These are phyloP conservation scores for Torymus texanus DNA, from an alignment of 2,888 invertebrate species.

Conservation along the genomic window DNA sequence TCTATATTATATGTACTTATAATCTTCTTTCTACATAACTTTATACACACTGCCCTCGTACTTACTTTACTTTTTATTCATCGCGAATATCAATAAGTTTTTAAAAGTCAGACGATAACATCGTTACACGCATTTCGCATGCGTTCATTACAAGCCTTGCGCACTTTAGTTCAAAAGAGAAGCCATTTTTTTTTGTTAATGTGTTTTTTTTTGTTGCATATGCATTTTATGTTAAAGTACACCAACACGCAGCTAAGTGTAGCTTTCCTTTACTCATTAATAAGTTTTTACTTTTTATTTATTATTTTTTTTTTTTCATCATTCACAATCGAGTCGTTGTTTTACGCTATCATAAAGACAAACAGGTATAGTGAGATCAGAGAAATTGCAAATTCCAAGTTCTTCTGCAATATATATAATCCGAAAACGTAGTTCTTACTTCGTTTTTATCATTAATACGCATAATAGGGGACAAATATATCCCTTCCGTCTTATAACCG, in stretches of 20 bases:
- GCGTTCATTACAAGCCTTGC: constrained; percentile 48
- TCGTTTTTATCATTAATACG: too few relatives aligned
- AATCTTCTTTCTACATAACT: constrained; percentile 62
- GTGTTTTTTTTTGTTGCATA: constrained; percentile 8
- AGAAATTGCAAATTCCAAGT: constrained; percentile 69
- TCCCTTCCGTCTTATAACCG: constrained; percentile 18
- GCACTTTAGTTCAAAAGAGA: constrained; percentile 41
- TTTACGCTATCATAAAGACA: constrained; percentile 52
- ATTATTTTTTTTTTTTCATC: constrained; percentile 2
- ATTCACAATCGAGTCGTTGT: constrained; percentile 49
- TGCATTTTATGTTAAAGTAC: constrained; percentile 43
- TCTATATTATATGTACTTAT: constrained; percentile 34
- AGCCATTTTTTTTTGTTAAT: constrained; percentile 28
- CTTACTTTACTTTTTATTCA: constrained; percentile 53
- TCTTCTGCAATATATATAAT: constrained; percentile 46
- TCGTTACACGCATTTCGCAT: constrained; percentile 16
- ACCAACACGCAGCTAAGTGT: constrained; percentile 50
- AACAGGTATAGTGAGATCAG: constrained; percentile 71
- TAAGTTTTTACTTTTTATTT: constrained; percentile 27
- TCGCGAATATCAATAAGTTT: constrained; percentile 56
- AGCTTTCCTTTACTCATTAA: constrained; percentile 24
- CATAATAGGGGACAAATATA: background rate
- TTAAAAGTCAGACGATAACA: constrained; percentile 47
- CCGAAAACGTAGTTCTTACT: constrained; percentile 21
- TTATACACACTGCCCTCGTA: constrained; percentile 67